phyloP scores from a whole-genome alignment of 2,113 vertebrate species.

The Albula goreensis region DNA sequence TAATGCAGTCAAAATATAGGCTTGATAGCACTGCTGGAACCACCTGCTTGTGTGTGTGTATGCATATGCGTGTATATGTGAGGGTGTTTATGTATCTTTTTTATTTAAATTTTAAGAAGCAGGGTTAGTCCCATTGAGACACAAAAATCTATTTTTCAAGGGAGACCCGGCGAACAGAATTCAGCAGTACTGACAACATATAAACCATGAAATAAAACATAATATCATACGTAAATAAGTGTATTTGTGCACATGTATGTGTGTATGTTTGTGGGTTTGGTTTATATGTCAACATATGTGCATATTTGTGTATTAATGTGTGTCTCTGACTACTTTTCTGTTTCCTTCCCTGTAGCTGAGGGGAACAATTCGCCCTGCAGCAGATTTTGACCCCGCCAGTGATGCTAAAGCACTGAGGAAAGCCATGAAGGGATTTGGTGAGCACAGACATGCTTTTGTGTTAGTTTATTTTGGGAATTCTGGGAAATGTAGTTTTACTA shows the following conservation, averaged over 20 bases:
- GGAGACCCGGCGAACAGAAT: no score
- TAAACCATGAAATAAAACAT: no score
- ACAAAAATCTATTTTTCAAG: no score
- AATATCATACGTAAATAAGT: no score
- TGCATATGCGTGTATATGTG: not conserved
- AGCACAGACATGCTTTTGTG: slow-evolving; percentile 19
- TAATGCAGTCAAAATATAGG: no score
- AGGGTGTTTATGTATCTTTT: not conserved
- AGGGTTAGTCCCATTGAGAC: no score
- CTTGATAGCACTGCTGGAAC: no score
- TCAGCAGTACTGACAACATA: no score
- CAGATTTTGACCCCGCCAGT: slow-evolving; percentile 75
- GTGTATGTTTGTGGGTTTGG: no score
- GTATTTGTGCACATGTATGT: not conserved
- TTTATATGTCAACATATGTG: not conserved
- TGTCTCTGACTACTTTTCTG: not conserved
- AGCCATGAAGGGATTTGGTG: slow-evolving; percentile 96
- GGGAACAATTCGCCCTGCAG: slow-evolving; percentile 71
- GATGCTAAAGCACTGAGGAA: slow-evolving; percentile 90
- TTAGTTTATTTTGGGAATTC: not conserved
- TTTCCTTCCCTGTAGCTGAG: slow-evolving; percentile 66
- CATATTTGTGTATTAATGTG: not conserved
- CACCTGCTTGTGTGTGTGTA: not conserved
- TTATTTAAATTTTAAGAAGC: not conserved
- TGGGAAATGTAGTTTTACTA: not conserved